Percentiles rank a stretch among this genome's conserved stretches.
phyloP scores from a whole-genome alignment of 1,140 invertebrate species.

The Chrysomallon squamiferum region DNA sequence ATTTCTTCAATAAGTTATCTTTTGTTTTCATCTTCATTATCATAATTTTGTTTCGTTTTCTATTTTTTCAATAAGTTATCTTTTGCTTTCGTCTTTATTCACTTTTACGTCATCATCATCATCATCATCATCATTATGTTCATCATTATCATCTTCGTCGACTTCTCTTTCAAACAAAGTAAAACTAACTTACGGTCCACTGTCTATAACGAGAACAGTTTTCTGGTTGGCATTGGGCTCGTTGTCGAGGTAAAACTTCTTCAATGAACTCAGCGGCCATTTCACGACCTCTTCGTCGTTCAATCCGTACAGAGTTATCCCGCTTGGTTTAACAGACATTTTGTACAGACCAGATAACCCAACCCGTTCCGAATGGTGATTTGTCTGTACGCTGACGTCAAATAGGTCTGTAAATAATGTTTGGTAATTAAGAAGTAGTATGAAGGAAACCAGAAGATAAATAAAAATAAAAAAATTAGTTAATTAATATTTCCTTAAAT shows the following conservation, averaged over 20 bases:
- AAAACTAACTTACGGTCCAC: conserved; percentile 50
- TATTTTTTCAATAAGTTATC: too few species aligned
- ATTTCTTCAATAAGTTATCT: too few species aligned
- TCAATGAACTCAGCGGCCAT: conserved; percentile 35
- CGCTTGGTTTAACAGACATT: conserved; percentile 14
- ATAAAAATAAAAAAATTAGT: neutral
- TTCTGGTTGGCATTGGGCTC: conserved; percentile 15
- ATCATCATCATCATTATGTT: too few species aligned
- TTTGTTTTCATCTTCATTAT: too few species aligned
- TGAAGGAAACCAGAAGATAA: neutral
- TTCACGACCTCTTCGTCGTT: conserved; percentile 19
- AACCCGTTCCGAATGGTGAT: conserved; percentile 25
- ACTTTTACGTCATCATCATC: too few species aligned
- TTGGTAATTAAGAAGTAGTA: neutral
- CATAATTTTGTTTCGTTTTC: too few species aligned
- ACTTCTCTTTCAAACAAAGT: too few species aligned
- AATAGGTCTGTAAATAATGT: conserved; percentile 18
- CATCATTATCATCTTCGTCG: too few species aligned
- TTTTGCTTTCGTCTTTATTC: too few species aligned
- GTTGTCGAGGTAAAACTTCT: conserved; percentile 32
- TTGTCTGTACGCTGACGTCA: conserved; percentile 15
- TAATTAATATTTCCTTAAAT: neutral
- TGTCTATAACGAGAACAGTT: conserved; percentile 29
- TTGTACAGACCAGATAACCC: conserved; percentile 19
- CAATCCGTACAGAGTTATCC: neutral